Conservation (phyloP, 2,113 vertebrate species). For the Lynx canadensis region DNA sequence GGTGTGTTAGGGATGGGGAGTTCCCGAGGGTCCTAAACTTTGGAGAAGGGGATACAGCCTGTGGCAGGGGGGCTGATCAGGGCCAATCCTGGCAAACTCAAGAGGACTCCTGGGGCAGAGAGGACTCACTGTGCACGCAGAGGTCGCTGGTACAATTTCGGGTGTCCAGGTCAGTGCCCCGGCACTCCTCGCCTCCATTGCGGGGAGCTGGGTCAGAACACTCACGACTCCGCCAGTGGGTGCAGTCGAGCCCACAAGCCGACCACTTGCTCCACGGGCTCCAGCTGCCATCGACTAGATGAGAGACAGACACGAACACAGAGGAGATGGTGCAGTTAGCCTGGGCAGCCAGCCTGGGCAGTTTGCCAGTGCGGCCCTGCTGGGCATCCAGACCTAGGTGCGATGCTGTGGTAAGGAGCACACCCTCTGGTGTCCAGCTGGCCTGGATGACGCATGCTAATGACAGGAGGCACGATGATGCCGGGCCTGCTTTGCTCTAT, state of each 20-base stretch:
- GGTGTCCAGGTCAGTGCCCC: constrained; percentile 93
- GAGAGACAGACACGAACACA: constrained; percentile 42
- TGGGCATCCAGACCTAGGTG: neutral
- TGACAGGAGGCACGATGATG: constrained; percentile 65
- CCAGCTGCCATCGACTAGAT: constrained; percentile 95
- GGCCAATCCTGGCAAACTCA: neutral
- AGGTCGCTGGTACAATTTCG: constrained; percentile 97
- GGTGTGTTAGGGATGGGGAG: neutral
- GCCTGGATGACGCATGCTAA: constrained; percentile 75
- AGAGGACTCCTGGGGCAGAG: neutral
- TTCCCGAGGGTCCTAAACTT: neutral
- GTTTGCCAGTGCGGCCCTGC: neutral
- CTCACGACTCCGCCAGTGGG: constrained; percentile 96
- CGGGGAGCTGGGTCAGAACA: constrained; percentile 95
- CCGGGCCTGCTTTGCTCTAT: constrained; percentile 39
- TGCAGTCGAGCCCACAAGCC: constrained; percentile 93
- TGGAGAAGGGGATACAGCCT: neutral
- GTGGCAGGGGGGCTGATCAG: neutral
- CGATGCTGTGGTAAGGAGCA: constrained; percentile 1
- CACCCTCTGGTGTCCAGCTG: neutral
- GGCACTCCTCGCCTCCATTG: constrained; percentile 95
- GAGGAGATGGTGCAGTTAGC: constrained; percentile 17
- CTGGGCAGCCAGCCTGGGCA: neutral
- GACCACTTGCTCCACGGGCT: constrained; percentile 99
- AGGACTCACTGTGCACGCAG: constrained; percentile 94